Percentiles rank a stretch among this genome's conserved stretches.
These are phyloP conservation scores for Maccullochella peelii DNA, from an alignment of 2,113 vertebrate genomes.

Conservation along the genomic window DNA sequence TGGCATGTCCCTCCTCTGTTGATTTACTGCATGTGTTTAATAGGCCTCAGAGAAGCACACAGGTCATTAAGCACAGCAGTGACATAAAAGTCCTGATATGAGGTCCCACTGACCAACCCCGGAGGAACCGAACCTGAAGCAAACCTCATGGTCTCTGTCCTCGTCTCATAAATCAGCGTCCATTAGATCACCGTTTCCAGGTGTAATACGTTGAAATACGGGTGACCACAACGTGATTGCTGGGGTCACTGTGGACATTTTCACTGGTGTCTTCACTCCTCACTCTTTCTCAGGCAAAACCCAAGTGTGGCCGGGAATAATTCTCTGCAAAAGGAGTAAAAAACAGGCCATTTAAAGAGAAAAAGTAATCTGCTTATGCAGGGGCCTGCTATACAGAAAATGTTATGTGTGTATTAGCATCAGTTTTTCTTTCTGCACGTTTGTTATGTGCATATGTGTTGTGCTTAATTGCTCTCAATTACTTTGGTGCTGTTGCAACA, in stretches of 20 bases:
- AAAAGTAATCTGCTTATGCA: conserved; percentile 29
- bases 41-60: conserved; percentile 54
- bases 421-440: not conserved
- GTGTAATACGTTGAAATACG: conserved; percentile 28
- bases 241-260: not conserved
- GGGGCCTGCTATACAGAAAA: conserved; percentile 1
- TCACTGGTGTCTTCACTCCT: conserved; percentile 7
- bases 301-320: conserved; percentile 47
- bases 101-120: conserved; percentile 52
- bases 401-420: conserved; percentile 11
- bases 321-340: conserved; percentile 29
- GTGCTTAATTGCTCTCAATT: not conserved
- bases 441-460: not conserved
- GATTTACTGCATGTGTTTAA: conserved; percentile 75
- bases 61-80: conserved; percentile 67
- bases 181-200: conserved; percentile 45
- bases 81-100: conserved; percentile 59
- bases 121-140: conserved; percentile 18
- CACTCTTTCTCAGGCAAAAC: conserved; percentile 23
- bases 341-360: conserved; percentile 34
- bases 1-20: conserved; percentile 63
- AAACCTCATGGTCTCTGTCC: conserved; percentile 42
- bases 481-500: not conserved
- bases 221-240: not conserved
- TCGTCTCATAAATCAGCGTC: conserved; percentile 59